phyloP scores from a whole-genome alignment of 2,888 invertebrate genomes.

The Callosobruchus maculatus region DNA sequence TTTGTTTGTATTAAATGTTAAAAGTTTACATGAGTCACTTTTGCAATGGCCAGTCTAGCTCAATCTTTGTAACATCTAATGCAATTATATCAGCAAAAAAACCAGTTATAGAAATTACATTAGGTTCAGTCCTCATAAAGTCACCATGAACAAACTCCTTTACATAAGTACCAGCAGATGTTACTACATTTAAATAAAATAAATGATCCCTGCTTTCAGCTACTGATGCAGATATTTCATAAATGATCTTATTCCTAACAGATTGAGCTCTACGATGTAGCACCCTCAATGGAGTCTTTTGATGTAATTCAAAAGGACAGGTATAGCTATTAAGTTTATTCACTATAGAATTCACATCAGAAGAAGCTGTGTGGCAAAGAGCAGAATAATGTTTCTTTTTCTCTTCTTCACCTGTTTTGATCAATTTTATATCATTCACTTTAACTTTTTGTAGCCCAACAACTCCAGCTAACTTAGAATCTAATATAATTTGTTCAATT shows the following conservation, averaged over 20 bases:
- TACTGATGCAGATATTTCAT: constrained; percentile 58
- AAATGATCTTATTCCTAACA: constrained; percentile 63
- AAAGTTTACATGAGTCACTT: neutral
- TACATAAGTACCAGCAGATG: constrained; percentile 93
- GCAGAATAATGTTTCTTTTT: constrained; percentile 88
- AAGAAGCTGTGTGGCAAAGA: constrained; percentile 56
- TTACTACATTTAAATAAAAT: constrained; percentile 66
- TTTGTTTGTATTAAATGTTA: no score
- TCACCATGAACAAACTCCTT: constrained; percentile 98
- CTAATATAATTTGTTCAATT: constrained; percentile 59
- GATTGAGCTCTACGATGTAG: constrained; percentile 79
- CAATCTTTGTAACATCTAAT: constrained; percentile 79
- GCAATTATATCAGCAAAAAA: constrained; percentile 82
- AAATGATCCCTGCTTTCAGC: constrained; percentile 44
- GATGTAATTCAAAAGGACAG: constrained; percentile 57
- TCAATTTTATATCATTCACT: constrained; percentile 31
- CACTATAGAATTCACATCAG: constrained; percentile 53
- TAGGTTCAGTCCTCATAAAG: constrained; percentile 83
- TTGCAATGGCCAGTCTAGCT: constrained; percentile 67
- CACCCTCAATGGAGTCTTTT: constrained; percentile 88
- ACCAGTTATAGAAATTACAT: constrained; percentile 65
- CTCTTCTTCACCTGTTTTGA: constrained; percentile 69
- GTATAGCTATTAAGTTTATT: constrained; percentile 30
- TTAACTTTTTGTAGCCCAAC: constrained; percentile 63
- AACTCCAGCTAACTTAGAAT: constrained; percentile 55